These are phyloP conservation scores for Uria aalge DNA, from an alignment of 2,113 vertebrate genomes.

Conservation along the genomic window DNA sequence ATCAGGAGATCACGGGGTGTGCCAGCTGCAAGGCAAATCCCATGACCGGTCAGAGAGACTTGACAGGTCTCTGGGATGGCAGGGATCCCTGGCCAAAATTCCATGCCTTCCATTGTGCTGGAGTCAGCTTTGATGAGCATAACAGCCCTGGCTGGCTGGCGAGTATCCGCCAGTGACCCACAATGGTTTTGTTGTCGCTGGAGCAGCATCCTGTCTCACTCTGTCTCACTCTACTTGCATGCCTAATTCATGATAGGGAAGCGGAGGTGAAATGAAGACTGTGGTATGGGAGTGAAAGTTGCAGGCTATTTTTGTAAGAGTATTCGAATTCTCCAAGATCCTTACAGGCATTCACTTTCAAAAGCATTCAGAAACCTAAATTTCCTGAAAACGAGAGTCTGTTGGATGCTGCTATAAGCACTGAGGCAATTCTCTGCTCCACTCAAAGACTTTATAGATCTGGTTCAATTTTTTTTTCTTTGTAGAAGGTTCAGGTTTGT, in stretches of 20 bases:
- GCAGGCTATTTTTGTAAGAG: neutral
- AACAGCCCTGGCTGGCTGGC: neutral
- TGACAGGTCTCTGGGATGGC: neutral
- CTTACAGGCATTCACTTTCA: neutral
- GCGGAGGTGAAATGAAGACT: neutral
- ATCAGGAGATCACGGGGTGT: neutral
- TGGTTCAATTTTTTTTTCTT: too few relatives aligned
- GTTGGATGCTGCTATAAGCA: neutral
- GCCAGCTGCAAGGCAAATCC: slow-evolving; percentile 29
- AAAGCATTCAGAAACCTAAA: neutral
- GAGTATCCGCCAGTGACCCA: neutral
- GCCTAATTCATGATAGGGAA: neutral
- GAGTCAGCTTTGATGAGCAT: slow-evolving; percentile 20
- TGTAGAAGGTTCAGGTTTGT: fast-evolving
- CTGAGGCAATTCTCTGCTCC: neutral
- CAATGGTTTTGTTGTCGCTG: fast-evolving
- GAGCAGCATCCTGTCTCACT: neutral
- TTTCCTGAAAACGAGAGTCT: neutral
- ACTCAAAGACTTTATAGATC: neutral
- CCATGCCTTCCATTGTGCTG: slow-evolving; percentile 23
- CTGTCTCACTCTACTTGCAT: neutral
- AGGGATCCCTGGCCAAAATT: slow-evolving; percentile 24
- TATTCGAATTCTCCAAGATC: neutral
- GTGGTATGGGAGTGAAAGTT: neutral
- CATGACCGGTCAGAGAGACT: neutral